Conservation (phyloP, 2,888 invertebrate genomes). For the Rhagonycha fulva region DNA sequence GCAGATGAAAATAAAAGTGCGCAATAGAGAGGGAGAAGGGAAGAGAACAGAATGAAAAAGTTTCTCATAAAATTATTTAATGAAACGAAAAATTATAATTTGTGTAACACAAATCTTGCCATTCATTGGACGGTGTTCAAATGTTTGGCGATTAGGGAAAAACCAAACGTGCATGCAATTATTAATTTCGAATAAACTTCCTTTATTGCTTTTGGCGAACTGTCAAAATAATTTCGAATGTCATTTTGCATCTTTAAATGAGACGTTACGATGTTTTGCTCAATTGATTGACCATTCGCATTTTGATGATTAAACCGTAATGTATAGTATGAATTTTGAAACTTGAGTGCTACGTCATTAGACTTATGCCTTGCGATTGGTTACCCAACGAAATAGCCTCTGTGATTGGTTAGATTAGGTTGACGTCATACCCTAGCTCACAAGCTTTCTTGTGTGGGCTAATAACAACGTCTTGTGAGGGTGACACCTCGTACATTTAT, state of each 20-base stretch:
- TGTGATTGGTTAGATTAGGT: no score
- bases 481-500: no score
- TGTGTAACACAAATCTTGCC: not conserved
- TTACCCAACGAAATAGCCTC: no score
- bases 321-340: no score
- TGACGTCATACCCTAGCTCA: no score
- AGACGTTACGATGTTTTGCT: not conserved
- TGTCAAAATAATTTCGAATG: constrained; percentile 1
- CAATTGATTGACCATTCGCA: not conserved
- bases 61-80: not conserved
- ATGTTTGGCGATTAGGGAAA: not conserved
- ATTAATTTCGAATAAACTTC: not conserved
- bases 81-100: not conserved
- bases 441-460: not conserved
- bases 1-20: not conserved
- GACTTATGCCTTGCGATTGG: no score
- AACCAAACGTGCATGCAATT: not conserved
- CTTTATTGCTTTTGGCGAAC: not conserved
- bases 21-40: not conserved
- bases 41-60: no score
- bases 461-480: not conserved
- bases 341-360: no score
- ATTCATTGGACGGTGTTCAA: not conserved
- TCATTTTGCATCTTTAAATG: not conserved
- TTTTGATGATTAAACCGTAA: no score